Evolutionary conservation across 2,797 vertebrate species (phyloP).

Genomic region (Anguilla megastoma): DNA sequence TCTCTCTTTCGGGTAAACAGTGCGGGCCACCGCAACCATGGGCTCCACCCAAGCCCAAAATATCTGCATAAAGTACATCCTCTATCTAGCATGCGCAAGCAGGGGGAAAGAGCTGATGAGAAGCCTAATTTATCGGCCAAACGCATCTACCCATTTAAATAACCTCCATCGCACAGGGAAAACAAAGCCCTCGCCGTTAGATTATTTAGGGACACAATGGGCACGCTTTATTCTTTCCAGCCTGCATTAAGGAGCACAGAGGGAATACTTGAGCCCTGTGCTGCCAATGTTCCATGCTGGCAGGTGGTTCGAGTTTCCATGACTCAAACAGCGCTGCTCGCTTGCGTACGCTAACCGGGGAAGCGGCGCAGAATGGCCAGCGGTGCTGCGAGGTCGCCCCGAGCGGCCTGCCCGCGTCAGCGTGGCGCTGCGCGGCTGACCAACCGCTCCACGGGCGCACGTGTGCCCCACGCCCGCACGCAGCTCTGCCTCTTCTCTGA

Average conservation of each 20-base stretch:
- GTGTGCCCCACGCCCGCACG: background rate
- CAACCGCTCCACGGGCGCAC: too few species aligned
- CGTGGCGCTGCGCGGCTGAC: background rate
- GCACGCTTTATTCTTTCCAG: background rate
- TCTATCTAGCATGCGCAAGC: conserved; percentile 49
- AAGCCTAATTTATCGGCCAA: background rate
- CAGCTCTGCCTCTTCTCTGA: background rate
- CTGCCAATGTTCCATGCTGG: background rate
- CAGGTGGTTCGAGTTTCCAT: background rate
- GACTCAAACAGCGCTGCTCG: background rate
- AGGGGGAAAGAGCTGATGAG: conserved; percentile 65
- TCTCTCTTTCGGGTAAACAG: conserved; percentile 66
- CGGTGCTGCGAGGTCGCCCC: background rate
- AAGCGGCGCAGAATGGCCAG: background rate
- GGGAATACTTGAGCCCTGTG: background rate
- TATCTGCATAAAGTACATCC: conserved; percentile 36
- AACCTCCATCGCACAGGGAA: background rate
- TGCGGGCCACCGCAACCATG: conserved; percentile 47
- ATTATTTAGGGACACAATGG: background rate
- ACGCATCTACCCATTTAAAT: background rate
- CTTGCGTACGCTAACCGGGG: background rate
- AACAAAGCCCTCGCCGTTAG: background rate
- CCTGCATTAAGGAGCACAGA: background rate
- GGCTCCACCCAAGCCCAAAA: conserved; percentile 49
- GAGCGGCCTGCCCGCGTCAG: too few species aligned